Evolutionary conservation across 2,797 vertebrate species (phyloP).

Genomic region (Bovichtus diacanthus): DNA sequence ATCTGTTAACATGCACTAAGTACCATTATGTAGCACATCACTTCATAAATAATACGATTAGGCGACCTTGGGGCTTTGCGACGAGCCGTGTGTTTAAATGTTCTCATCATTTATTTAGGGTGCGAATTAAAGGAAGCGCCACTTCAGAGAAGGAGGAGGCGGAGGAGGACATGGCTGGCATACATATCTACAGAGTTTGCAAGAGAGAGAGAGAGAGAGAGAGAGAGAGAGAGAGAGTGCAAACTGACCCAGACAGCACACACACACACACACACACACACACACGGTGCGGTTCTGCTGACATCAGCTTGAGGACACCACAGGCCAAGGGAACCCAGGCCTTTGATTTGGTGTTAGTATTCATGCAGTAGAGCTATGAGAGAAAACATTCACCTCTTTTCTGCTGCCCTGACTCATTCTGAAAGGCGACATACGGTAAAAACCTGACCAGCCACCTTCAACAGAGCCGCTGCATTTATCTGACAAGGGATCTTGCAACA

Average conservation of each 20-base stretch:
- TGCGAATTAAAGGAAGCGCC: conserved; percentile 96
- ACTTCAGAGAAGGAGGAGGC: conserved; percentile 83
- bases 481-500: conserved; percentile 72
- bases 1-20: conserved; percentile 99
- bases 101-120: conserved; percentile 99
- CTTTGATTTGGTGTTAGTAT: conserved; percentile 76
- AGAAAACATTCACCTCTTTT: conserved; percentile 66
- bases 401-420: conserved; percentile 60
- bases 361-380: conserved; percentile 62
- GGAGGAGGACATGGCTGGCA: conserved; percentile 89
- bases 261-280: conserved; percentile 17
- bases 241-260: conserved; percentile 65
- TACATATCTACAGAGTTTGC: conserved; percentile 84
- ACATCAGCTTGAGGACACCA: conserved; percentile 74
- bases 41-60: conserved; percentile 99
- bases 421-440: conserved; percentile 57
- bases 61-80: conserved; percentile 94
- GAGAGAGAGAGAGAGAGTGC: conserved; percentile 13
- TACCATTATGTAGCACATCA: conserved; percentile 99
- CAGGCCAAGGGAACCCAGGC: conserved; percentile 64
- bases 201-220: conserved; percentile 15
- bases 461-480: conserved; percentile 62
- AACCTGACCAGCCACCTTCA: conserved; percentile 49
- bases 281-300: conserved; percentile 66
- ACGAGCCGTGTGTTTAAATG: conserved; percentile 98